Conservation (phyloP, 2,888 invertebrate genomes). For the Ormia ochracea region DNA sequence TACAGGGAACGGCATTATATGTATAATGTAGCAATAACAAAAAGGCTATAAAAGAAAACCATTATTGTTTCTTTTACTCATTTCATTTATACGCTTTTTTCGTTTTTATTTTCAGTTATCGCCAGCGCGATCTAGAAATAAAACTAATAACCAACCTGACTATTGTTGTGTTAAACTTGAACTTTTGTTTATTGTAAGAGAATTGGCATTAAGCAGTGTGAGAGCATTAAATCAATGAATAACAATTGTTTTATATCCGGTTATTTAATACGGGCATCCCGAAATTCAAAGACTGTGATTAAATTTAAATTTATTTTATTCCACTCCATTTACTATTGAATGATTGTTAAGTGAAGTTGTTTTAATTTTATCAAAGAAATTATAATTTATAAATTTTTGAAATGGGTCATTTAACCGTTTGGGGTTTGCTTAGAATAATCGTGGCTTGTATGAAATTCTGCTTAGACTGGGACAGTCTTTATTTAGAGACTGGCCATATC, state of each 20-base stretch:
- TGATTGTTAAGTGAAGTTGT: background rate
- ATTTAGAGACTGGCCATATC: too few relatives aligned
- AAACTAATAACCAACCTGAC: background rate
- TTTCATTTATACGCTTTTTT: background rate
- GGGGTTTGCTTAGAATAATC: background rate
- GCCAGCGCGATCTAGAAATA: conserved; percentile 15
- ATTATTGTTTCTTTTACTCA: conserved; percentile 19
- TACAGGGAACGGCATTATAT: conserved; percentile 41
- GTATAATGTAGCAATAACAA: background rate
- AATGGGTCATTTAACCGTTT: background rate
- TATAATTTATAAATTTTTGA: too few relatives aligned
- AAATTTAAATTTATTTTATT: background rate
- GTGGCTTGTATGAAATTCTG: too few relatives aligned
- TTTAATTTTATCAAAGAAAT: background rate
- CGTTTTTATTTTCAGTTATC: conserved; percentile 23
- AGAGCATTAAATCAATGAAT: conserved; percentile 45
- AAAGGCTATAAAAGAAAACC: conserved; percentile 19
- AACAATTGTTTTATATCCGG: conserved; percentile 29
- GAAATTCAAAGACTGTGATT: conserved; percentile 32
- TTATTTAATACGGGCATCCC: conserved; percentile 37
- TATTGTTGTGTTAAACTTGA: conserved; percentile 44
- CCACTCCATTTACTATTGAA: background rate
- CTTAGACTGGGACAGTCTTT: too few relatives aligned
- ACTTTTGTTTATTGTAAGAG: conserved; percentile 24
- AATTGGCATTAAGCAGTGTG: background rate